Evolutionary conservation across 2,888 invertebrate species (phyloP).

Genomic region (Yponomeuta plumbellus): DNA sequence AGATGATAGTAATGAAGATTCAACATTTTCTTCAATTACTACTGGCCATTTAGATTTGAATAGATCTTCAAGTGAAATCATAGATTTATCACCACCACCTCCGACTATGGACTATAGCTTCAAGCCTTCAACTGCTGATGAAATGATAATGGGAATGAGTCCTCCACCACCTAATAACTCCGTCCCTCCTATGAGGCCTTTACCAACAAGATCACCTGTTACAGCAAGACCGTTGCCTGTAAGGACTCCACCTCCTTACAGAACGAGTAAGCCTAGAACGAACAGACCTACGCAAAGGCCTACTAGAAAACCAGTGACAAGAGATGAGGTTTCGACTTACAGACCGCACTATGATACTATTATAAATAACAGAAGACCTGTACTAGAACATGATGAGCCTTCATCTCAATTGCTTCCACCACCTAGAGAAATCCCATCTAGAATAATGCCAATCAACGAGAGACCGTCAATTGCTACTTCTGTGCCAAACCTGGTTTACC

Average conservation of each 20-base stretch:
- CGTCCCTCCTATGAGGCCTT: constrained; percentile 24
- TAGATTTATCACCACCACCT: constrained; percentile 71
- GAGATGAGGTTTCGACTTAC: constrained; percentile 58
- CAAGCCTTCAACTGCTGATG: constrained; percentile 62
- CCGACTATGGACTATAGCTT: constrained; percentile 61
- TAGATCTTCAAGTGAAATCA: constrained; percentile 56
- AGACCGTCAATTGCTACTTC: constrained; percentile 29
- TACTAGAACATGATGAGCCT: constrained; percentile 52
- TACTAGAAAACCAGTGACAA: constrained; percentile 46
- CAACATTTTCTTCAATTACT: constrained; percentile 47
- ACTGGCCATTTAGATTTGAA: constrained; percentile 43
- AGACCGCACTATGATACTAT: constrained; percentile 57
- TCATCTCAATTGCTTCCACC: constrained; percentile 61
- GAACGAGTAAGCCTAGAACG: constrained; percentile 54
- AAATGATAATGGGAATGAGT: constrained; percentile 75
- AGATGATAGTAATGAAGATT: constrained; percentile 42
- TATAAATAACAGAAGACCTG: constrained; percentile 57
- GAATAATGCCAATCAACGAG: constrained; percentile 29
- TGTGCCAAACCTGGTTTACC: constrained; percentile 54
- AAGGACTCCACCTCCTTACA: constrained; percentile 53
- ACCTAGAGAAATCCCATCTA: constrained; percentile 47
- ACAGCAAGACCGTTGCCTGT: constrained; percentile 52
- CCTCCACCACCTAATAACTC: constrained; percentile 66
- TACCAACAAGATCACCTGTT: constrained; percentile 41
- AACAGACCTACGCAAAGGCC: constrained; percentile 49